Evolutionary conservation across 1,140 invertebrate genomes (phyloP), one percentile per base, ranked within the genome.

Genomic region (Drosophila parvula): DNA sequence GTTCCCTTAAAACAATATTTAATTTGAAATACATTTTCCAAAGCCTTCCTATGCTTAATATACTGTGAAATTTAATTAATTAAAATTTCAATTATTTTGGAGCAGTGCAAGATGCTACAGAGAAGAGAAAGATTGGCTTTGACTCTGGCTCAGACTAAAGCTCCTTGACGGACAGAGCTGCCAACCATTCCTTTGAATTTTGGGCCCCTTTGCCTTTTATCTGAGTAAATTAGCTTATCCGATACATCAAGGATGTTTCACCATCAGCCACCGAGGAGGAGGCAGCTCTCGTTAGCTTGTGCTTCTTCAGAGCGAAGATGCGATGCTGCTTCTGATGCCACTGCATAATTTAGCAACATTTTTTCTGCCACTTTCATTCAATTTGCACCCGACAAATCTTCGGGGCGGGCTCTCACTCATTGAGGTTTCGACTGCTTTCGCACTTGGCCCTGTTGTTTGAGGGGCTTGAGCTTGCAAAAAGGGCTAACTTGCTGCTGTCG

Each of bases 351-450:
- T 68, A 90, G 69, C 63, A 75, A 81, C 84, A 90, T 90, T 90
- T 90, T 86, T 89, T 90, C 88, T 77, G 83, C 88, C 78, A 90
- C 88, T 90, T 84, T 84, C 78, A 88, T 90, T 90, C 88, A 90
- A 90, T 90, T 90, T 88, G 83, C 88, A 90, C 82, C 83, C 74
- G 74, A 78, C 67, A 81, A 74, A 79, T 74, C 73, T 62, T 81
- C 47, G 61, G 40, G 18, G 75, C 74, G 53, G 58, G 41, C 43
- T 12, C 59, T 50, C 38, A 22, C 63, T 60, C 43, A 60, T 57
- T 78, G 62, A 82, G 74, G 63, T 82, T 78, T 69, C 44, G 55
- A 53, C 50, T 57, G 27, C 45, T 50, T 69, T 45, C 44, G 45
- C 43, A 43, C 62, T 78, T 77, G 57, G 41, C 28, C 8, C 38